These are phyloP conservation scores for Chelonia mydas DNA, from an alignment of 2,797 vertebrate genomes.

Conservation along the genomic window DNA sequence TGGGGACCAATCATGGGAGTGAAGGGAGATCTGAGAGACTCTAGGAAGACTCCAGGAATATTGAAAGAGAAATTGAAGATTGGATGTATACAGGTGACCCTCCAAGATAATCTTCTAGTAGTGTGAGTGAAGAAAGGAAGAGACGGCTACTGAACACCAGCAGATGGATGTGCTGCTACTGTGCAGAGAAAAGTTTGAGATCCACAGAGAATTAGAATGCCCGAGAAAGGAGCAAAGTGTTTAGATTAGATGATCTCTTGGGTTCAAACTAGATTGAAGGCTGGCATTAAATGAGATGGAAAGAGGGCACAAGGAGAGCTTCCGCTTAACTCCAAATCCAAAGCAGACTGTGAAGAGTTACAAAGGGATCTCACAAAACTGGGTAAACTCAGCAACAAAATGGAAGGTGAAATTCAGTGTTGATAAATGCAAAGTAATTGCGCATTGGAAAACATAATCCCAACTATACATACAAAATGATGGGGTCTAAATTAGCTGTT, in stretches of 20 bases:
- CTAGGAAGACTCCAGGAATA: neutral
- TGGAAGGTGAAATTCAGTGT: too few species aligned
- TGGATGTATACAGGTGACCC: neutral
- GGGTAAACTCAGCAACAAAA: too few species aligned
- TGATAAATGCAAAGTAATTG: too few species aligned
- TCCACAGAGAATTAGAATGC: neutral
- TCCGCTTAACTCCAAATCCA: neutral
- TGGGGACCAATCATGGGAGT: neutral
- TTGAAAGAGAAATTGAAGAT: neutral
- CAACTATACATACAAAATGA: too few species aligned
- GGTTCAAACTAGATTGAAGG: neutral
- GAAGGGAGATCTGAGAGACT: neutral
- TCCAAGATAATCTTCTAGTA: neutral
- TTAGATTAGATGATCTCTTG: neutral
- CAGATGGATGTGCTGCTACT: neutral
- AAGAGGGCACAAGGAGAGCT: neutral
- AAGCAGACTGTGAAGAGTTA: too few species aligned
- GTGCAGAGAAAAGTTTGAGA: neutral
- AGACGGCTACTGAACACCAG: neutral
- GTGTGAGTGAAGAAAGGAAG: neutral
- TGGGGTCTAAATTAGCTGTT: too few species aligned
- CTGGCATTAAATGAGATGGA: neutral
- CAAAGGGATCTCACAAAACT: too few species aligned
- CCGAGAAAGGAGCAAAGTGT: neutral
- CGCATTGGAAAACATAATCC: too few species aligned